A percentile compares a stretch with the other conserved stretches of the same genome.
Conservation (phyloP, 2,797 vertebrate species). For the Petrocephalus sullivani region DNA sequence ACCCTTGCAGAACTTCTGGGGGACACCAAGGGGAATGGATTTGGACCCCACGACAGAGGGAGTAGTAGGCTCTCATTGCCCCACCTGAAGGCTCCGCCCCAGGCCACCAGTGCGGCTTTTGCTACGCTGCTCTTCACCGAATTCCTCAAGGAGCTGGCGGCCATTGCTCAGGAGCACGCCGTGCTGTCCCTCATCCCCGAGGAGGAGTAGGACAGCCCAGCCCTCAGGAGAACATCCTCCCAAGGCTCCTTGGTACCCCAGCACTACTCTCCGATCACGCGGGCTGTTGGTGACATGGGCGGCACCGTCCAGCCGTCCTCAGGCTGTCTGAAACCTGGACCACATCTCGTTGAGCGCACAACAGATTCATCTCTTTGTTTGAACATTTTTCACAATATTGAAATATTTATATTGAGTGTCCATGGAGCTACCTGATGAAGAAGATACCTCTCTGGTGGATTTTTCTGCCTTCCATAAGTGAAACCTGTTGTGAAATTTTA, state of each 20-base stretch:
- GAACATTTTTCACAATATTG: neutral
- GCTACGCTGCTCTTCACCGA: constrained; percentile 88
- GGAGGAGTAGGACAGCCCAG: constrained; percentile 61
- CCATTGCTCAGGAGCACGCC: constrained; percentile 92
- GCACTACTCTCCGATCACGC: neutral
- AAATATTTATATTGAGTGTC: constrained; percentile 25
- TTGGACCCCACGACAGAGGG: constrained; percentile 47
- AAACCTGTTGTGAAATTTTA: constrained; percentile 33
- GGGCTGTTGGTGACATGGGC: neutral
- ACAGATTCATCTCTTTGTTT: constrained; percentile 8
- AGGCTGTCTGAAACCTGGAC: neutral
- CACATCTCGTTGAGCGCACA: neutral
- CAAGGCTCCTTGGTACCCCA: neutral
- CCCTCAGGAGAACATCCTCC: neutral
- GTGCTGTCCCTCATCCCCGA: constrained; percentile 77
- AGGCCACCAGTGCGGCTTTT: constrained; percentile 76
- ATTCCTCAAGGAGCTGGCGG: constrained; percentile 96
- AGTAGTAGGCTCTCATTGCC: constrained; percentile 55
- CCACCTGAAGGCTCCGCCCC: constrained; percentile 66
- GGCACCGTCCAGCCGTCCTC: neutral
- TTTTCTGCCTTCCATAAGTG: neutral
- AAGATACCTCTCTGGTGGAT: constrained; percentile 36
- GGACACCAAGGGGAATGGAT: constrained; percentile 55
- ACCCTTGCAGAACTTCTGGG: constrained; percentile 15
- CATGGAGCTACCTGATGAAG: constrained; percentile 65